Evolutionary conservation across 2,113 vertebrate genomes (phyloP).

Genomic region (Macrotus californicus): DNA sequence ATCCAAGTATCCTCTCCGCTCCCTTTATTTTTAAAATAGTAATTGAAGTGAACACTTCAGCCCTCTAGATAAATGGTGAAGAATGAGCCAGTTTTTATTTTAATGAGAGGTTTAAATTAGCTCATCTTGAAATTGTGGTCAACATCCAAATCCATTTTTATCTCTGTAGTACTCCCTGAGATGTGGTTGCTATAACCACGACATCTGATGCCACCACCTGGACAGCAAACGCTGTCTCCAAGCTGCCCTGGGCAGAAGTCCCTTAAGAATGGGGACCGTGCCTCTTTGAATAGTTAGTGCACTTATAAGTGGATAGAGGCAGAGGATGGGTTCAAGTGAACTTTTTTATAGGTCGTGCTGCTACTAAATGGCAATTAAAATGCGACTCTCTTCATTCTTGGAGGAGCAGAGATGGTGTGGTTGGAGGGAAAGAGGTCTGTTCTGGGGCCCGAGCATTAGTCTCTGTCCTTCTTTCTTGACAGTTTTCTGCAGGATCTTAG

Average conservation of each 20-base stretch:
- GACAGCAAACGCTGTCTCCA: not conserved
- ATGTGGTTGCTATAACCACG: not conserved
- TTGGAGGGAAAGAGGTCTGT: not conserved
- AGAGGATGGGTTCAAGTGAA: not conserved
- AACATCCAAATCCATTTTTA: slow-evolving; percentile 21
- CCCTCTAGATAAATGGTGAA: slow-evolving; percentile 9
- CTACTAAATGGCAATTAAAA: not conserved
- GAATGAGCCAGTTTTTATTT: not conserved
- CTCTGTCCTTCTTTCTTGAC: not conserved
- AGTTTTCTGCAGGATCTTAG: not conserved
- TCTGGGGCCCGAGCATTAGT: no score
- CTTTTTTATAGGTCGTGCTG: not conserved
- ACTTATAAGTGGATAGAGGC: not conserved
- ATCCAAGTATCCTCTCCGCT: not conserved
- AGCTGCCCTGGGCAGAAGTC: not conserved
- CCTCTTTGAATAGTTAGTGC: not conserved
- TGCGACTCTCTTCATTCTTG: not conserved
- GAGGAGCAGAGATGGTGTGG: not conserved
- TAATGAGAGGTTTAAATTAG: not conserved
- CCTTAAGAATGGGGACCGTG: not conserved
- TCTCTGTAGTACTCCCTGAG: not conserved
- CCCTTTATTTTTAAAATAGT: not conserved
- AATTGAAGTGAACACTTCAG: slow-evolving; percentile 12
- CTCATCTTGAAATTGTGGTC: slow-evolving; percentile 9
- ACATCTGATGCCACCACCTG: not conserved